Percentiles rank a stretch among this genome's conserved stretches.
These are phyloP conservation scores for Drosophila bocqueti DNA, from an alignment of 1,140 invertebrate species.

Conservation along the genomic window DNA sequence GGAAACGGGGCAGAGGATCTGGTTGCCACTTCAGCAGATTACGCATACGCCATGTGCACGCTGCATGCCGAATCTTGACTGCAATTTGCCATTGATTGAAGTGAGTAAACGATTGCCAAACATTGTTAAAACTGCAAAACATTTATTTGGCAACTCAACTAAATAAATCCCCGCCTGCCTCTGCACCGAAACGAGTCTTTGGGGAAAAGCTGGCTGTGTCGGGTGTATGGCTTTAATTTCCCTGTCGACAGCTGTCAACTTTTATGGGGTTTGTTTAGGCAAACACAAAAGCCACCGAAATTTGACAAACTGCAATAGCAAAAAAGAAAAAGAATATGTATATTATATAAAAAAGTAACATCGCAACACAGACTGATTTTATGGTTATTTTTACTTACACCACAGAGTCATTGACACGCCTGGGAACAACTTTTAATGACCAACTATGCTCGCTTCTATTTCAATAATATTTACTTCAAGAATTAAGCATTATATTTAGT, in stretches of 20 bases:
- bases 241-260: conserved; percentile 24
- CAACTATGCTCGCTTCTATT: neutral
- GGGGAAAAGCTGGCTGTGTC: conserved; percentile 4
- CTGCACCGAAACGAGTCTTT: conserved; percentile 4
- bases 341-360: neutral
- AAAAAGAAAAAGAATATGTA: neutral
- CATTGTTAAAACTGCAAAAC: conserved; percentile 33
- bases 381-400: conserved; percentile 38
- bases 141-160: conserved; percentile 25
- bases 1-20: neutral
- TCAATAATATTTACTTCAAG: neutral
- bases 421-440: conserved; percentile 4
- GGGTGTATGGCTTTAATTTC: conserved; percentile 9
- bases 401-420: conserved; percentile 35
- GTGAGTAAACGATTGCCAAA: conserved; percentile 43
- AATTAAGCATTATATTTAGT: neutral
- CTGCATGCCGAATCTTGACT: conserved; percentile 15
- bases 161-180: neutral
- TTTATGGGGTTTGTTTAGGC: neutral
- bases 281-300: conserved; percentile 33
- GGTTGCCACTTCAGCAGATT: conserved; percentile 1
- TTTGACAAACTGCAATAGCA: conserved; percentile 30
- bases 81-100: conserved; percentile 39
- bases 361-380: conserved; percentile 5
- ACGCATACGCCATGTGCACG: conserved; percentile 37